These are phyloP conservation scores for Oriolus oriolus DNA, from an alignment of 2,113 vertebrate species.

Conservation along the genomic window DNA sequence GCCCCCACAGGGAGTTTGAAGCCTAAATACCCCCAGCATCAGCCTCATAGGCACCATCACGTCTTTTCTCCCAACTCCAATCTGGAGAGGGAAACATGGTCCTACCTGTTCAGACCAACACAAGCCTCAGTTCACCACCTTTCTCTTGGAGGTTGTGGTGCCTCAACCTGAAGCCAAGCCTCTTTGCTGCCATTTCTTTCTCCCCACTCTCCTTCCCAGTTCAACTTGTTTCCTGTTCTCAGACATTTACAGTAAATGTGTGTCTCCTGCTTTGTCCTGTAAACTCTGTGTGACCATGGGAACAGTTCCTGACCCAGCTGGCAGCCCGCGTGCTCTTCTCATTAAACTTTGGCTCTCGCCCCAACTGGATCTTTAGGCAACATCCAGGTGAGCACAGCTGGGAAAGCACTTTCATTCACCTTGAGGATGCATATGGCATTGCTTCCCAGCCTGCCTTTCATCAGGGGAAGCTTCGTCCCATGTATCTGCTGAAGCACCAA, in stretches of 20 bases:
- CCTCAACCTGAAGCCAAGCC: neutral
- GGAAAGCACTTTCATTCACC: constrained; percentile 19
- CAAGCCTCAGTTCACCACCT: neutral
- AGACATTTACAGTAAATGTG: constrained; percentile 8
- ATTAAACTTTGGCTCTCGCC: neutral
- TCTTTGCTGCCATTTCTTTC: neutral
- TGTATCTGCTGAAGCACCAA: neutral
- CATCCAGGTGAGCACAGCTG: constrained; percentile 61
- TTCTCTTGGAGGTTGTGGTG: neutral
- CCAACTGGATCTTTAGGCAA: constrained; percentile 25
- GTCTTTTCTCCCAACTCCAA: neutral
- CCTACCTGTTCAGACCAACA: neutral
- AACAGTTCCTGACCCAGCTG: constrained; percentile 47
- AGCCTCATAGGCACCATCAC: neutral
- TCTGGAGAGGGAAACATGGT: neutral
- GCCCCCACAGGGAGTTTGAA: neutral
- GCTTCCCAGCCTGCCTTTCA: neutral
- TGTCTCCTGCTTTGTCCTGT: constrained; percentile 45
- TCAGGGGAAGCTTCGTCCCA: fast-evolving
- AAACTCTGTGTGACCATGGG: constrained; percentile 48
- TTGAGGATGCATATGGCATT: neutral
- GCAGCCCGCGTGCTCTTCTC: neutral
- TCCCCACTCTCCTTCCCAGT: neutral
- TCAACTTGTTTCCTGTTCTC: neutral
- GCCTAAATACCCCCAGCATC: neutral